Evolutionary conservation across 2,113 vertebrate genomes (phyloP).

Genomic region (Macquaria australasica): DNA sequence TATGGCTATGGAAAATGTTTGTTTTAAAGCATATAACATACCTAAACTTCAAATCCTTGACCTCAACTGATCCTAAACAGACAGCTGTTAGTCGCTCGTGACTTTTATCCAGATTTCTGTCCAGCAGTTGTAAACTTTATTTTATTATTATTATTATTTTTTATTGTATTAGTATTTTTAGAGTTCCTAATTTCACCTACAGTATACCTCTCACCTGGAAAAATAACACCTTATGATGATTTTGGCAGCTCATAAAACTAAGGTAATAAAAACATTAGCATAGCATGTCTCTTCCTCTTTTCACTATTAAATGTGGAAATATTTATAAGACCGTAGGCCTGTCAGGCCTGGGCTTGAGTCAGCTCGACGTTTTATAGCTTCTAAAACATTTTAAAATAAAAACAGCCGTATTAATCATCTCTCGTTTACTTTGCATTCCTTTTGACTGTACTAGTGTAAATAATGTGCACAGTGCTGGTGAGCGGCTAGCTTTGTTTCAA

Average conservation of each 20-base stretch:
- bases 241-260: constrained; percentile 58
- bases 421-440: constrained; percentile 27
- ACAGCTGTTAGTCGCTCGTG: constrained; percentile 12
- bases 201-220: constrained; percentile 8
- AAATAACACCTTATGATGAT: constrained; percentile 56
- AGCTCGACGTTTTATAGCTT: constrained; percentile 59
- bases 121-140: constrained; percentile 5
- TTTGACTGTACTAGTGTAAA: constrained; percentile 25
- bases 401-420: constrained; percentile 69
- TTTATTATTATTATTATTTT: not conserved
- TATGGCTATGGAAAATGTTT: constrained; percentile 9
- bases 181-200: constrained; percentile 13
- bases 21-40: constrained; percentile 29
- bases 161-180: constrained; percentile 9
- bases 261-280: constrained; percentile 71
- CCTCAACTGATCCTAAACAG: not conserved
- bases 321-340: constrained; percentile 58
- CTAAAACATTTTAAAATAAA: constrained; percentile 64
- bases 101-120: constrained; percentile 29
- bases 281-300: constrained; percentile 56
- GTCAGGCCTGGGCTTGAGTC: constrained; percentile 65
- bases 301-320: constrained; percentile 65
- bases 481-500: constrained; percentile 40
- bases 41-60: not conserved
- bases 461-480: constrained; percentile 3